phyloP scores from a whole-genome alignment of 2,797 vertebrate genomes.

The Propithecus deckenii region DNA sequence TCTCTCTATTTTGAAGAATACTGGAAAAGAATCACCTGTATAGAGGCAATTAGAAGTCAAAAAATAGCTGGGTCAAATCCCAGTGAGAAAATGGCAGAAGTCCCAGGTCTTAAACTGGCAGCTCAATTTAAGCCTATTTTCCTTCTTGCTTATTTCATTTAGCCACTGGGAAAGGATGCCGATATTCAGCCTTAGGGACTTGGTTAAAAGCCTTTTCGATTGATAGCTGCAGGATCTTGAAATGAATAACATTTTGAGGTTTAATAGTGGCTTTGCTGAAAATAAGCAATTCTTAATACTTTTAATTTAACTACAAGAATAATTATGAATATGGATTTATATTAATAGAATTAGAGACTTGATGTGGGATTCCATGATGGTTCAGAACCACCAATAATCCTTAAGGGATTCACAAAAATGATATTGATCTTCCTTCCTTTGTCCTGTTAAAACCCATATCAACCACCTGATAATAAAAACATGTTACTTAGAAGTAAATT shows the following conservation, averaged over 20 bases:
- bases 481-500: background rate
- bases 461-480: background rate
- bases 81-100: constrained; percentile 44
- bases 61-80: constrained; percentile 21
- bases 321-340: constrained; percentile 42
- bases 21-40: background rate
- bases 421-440: background rate
- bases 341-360: constrained; percentile 24
- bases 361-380: background rate
- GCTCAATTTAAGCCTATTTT: constrained; percentile 33
- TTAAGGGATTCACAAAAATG: background rate
- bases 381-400: background rate
- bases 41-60: background rate
- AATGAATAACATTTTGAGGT: constrained; percentile 20
- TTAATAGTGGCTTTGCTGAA: constrained; percentile 50
- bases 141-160: constrained; percentile 45
- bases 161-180: constrained; percentile 30
- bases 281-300: constrained; percentile 43
- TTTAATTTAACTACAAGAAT: constrained; percentile 37
- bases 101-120: constrained; percentile 34
- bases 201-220: constrained; percentile 57
- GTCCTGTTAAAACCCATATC: background rate
- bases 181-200: background rate
- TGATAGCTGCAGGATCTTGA: background rate
- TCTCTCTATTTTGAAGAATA: constrained; percentile 24